Evolutionary conservation across 2,113 vertebrate genomes (phyloP), one percentile per base, ranked within the genome.

Genomic region (Hydropotes inermis): DNA sequence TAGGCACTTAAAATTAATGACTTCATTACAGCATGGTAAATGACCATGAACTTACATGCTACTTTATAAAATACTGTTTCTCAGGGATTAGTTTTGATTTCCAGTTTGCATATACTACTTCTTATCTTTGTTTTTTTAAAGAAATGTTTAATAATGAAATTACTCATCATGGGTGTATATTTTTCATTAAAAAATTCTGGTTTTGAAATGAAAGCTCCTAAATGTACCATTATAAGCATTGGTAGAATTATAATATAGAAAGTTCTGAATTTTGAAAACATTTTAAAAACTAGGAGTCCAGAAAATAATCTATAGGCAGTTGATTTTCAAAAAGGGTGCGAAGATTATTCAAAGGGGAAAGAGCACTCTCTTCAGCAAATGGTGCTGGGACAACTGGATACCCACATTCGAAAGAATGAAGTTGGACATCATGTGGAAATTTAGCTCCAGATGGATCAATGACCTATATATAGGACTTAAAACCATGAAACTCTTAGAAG

Each of bases 101-200:
- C 45, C 28, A 67, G 5, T 55, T 94, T 47, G 21, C 15, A 9
- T 70, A 43, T 39, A 33, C 47, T 83, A 50, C 47, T 55, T 88
- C 36, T 87, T 33, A 89, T 79, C 50, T 94, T 83, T 87, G n/a
- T 36, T 78, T 84, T 92, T 84, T 84, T 84, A 33, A 33, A 91
- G 54, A 78, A 60, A 57, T 91, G 61, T 96, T 64, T 94, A 91
- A 47, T 83, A 55, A 76, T 76, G 74, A 96, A 96, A 84, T 76
- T 85, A 27, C 47, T 96, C 47, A 15, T 76, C 78, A 79, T 67
- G 10, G 33, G 33, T 94, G 3, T 92, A 7, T 92, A 67, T 92
- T 92, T 94, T 64, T 89, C 27, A 89, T 92, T 97, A 30, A 39
- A 97, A 97, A 84, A 45, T 50, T 95, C 50, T 76, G 15, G 25